Percentiles rank a stretch among this genome's conserved stretches.
phyloP scores from a whole-genome alignment of 2,797 vertebrate genomes.

The Poecilia picta region DNA sequence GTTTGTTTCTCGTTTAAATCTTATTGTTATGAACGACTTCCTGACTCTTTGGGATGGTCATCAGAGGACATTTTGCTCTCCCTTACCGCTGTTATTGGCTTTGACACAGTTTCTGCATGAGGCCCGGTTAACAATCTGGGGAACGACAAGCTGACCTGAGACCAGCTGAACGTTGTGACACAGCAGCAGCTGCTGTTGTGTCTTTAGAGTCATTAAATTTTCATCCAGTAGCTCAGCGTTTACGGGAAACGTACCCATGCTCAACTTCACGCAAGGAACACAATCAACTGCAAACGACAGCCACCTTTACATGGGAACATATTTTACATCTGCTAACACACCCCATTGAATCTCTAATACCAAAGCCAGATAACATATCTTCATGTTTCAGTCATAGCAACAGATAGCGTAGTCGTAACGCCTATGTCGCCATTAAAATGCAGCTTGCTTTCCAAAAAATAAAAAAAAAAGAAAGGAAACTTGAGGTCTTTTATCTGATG shows the following conservation, averaged over 20 bases:
- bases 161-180: conserved; percentile 3
- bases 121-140: conserved; percentile 27
- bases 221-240: neutral
- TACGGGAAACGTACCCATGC: neutral
- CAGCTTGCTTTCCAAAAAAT: too few species aligned
- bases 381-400: neutral
- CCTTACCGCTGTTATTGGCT: neutral
- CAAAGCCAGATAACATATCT: neutral
- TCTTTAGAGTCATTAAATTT: neutral
- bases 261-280: neutral
- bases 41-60: neutral
- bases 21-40: neutral
- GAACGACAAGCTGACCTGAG: neutral
- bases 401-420: neutral
- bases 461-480: neutral
- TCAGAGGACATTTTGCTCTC: neutral
- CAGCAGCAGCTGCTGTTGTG: conserved; percentile 40
- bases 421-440: neutral
- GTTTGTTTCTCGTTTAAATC: neutral
- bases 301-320: neutral
- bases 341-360: neutral
- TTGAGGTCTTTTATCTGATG: neutral
- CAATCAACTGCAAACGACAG: neutral
- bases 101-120: neutral
- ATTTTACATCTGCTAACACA: neutral